Percentiles rank a stretch among this genome's conserved stretches.
Conservation (phyloP, 2,797 vertebrate genomes). For the Oreortyx pictus region DNA sequence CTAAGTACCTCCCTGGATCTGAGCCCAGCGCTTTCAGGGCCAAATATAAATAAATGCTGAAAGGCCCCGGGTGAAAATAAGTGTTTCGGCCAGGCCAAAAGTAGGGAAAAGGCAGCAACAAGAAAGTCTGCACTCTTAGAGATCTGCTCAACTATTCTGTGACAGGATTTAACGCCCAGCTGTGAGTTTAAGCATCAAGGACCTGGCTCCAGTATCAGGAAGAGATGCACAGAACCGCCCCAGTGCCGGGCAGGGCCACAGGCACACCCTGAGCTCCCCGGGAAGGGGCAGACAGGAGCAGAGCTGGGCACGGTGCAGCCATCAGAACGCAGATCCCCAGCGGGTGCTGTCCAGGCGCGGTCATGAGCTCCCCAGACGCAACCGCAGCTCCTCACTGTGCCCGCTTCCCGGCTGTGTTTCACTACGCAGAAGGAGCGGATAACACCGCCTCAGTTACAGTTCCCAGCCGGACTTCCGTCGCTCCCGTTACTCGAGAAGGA, state of each 20-base stretch:
- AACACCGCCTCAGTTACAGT: not conserved
- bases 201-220: rapidly evolving
- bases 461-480: not conserved
- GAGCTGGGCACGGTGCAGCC: not conserved
- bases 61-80: slow-evolving; percentile 8
- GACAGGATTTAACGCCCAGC: not conserved
- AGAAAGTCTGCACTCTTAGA: not conserved
- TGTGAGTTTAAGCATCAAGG: not conserved
- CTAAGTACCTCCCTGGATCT: slow-evolving; percentile 39
- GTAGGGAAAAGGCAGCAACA: not conserved
- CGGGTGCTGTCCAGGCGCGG: rapidly evolving
- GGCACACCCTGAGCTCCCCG: not conserved
- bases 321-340: not conserved
- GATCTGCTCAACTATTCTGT: not conserved
- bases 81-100: not conserved
- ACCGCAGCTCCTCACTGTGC: not conserved
- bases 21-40: slow-evolving; percentile 13
- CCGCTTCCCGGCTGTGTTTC: not conserved
- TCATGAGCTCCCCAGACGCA: not conserved
- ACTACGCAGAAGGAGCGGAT: not conserved
- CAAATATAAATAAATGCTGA: not conserved
- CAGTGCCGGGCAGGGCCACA: not conserved
- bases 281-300: not conserved
- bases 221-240: not conserved
- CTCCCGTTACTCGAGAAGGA: not conserved